Conservation (phyloP, 2,113 vertebrate species). For the Donacobius atricapilla region DNA sequence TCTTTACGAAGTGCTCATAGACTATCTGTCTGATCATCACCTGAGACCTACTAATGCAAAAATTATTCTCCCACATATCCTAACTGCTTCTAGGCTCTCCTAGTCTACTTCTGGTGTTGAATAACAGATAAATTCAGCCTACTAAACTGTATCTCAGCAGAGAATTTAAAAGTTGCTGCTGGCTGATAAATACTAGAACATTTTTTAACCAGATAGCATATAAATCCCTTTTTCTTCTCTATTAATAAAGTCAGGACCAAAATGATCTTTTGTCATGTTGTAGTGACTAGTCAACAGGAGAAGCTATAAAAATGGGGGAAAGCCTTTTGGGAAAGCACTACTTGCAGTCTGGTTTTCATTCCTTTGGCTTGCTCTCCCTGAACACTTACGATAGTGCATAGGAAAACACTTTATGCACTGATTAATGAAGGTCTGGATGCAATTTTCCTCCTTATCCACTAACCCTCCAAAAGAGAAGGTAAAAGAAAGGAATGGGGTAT, state of each 20-base stretch:
- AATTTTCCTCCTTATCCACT: not conserved
- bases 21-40: constrained; percentile 40
- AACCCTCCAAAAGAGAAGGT: not conserved
- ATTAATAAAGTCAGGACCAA: constrained; percentile 23
- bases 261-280: constrained; percentile 21
- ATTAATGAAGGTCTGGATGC: not conserved
- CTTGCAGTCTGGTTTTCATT: not conserved
- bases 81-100: constrained; percentile 32
- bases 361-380: not conserved
- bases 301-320: not conserved
- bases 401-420: not conserved
- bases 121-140: constrained; percentile 18
- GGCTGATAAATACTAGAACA: not conserved
- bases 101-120: constrained; percentile 33
- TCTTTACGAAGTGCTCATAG: constrained; percentile 56
- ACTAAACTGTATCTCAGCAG: constrained; percentile 6
- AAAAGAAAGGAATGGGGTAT: not conserved
- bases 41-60: constrained; percentile 59
- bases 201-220: not conserved
- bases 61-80: constrained; percentile 44
- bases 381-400: accelerated
- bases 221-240: not conserved
- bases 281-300: not conserved
- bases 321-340: not conserved
- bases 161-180: constrained; percentile 31